A percentile compares a stretch with the other conserved stretches of the same genome.
These are phyloP conservation scores for Cerceris ruficornis DNA, from an alignment of 2,888 invertebrate genomes.

Conservation along the genomic window DNA sequence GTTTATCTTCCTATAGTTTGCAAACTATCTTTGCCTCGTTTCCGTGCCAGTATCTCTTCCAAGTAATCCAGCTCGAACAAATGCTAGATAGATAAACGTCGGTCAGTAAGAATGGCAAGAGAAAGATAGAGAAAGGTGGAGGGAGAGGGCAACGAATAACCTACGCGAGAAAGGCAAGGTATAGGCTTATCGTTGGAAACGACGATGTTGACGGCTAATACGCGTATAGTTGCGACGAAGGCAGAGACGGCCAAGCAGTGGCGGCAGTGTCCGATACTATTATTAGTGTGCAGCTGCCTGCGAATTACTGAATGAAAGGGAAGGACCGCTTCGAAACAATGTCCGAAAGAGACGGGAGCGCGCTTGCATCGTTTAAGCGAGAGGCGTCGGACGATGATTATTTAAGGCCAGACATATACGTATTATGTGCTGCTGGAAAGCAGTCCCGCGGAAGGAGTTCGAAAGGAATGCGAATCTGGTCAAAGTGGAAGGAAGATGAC, in stretches of 20 bases:
- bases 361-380: slow-evolving; percentile 47
- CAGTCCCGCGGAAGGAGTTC: too few species aligned
- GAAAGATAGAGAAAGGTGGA: not conserved
- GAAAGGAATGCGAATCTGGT: too few species aligned
- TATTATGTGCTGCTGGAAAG: not conserved
- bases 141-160: slow-evolving; percentile 2
- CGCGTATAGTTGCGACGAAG: slow-evolving; percentile 44
- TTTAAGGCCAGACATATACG: slow-evolving; percentile 29
- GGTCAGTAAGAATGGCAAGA: not conserved
- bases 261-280: slow-evolving; percentile 74
- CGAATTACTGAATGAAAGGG: slow-evolving; percentile 76
- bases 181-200: slow-evolving; percentile 27
- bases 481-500: too few species aligned
- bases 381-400: slow-evolving; percentile 53
- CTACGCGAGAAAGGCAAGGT: slow-evolving; percentile 28
- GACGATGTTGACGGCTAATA: slow-evolving; percentile 52
- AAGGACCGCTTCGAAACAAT: slow-evolving; percentile 74
- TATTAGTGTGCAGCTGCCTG: slow-evolving; percentile 78
- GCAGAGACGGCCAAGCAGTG: slow-evolving; percentile 52
- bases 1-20: not conserved
- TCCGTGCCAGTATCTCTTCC: slow-evolving; percentile 1
- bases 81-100: slow-evolving; percentile 4
- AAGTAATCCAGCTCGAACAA: not conserved
- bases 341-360: slow-evolving; percentile 56
- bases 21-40: not conserved